Evolutionary conservation across 1,140 invertebrate genomes (phyloP).

Genomic region (Metaphire vulgaris): DNA sequence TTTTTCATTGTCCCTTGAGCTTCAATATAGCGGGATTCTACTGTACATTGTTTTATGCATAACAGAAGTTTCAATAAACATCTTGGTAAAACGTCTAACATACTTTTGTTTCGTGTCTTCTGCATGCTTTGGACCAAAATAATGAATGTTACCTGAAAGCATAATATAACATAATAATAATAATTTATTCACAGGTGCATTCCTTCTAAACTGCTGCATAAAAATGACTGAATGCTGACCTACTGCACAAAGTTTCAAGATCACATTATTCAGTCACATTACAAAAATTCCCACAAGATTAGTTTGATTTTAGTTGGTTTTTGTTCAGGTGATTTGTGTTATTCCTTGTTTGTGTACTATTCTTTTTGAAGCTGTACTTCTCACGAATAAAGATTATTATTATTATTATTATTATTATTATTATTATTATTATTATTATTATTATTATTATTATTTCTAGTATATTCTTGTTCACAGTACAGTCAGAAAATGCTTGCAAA

Average conservation of each 20-base stretch:
- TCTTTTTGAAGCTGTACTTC: no score
- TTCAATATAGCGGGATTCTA: no score
- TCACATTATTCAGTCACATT: neutral
- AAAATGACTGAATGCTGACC: neutral
- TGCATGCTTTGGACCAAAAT: constrained; percentile 13
- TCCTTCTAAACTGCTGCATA: neutral
- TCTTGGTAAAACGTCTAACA: neutral
- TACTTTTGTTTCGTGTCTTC: constrained; percentile 3
- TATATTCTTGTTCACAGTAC: neutral
- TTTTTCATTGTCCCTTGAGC: no score
- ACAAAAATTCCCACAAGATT: neutral
- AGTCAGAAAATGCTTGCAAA: neutral
- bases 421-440: no score
- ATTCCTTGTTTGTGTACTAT: no score
- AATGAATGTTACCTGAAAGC: constrained; percentile 9
- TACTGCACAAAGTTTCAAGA: neutral
- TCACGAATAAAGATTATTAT: no score
- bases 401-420: no score
- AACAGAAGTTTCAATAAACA: neutral
- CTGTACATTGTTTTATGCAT: neutral
- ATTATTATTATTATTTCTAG: neutral
- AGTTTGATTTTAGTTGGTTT: neutral
- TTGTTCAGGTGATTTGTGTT: no score
- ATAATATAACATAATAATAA: neutral
- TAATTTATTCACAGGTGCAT: neutral